Evolutionary conservation across 2,888 invertebrate species (phyloP).

Genomic region (Eledona agricola): DNA sequence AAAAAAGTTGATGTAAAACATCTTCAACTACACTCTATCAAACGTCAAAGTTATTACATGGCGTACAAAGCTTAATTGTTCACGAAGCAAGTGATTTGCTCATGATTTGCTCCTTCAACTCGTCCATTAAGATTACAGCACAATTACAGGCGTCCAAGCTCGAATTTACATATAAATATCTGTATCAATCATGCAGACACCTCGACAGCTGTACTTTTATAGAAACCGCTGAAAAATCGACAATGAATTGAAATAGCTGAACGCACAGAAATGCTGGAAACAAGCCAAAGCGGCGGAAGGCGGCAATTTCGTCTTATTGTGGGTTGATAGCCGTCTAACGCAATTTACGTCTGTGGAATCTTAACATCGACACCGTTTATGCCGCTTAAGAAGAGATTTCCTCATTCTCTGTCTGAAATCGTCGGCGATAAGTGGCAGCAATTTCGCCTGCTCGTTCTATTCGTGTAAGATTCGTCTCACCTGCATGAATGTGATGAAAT

Average conservation of each 20-base stretch:
- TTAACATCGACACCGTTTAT: slow-evolving; percentile 4
- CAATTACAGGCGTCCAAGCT: background rate
- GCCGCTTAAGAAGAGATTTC: slow-evolving; percentile 11
- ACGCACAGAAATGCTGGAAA: background rate
- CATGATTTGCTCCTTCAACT: no score
- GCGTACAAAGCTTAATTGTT: no score
- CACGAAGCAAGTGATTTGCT: no score
- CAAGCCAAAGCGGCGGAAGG: slow-evolving; percentile 4
- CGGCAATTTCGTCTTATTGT: slow-evolving; percentile 13
- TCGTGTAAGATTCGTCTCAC: slow-evolving; percentile 56
- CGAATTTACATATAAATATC: slow-evolving; percentile 4
- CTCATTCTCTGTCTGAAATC: slow-evolving; percentile 11
- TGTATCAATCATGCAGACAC: background rate
- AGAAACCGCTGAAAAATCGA: no score
- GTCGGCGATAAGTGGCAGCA: slow-evolving; percentile 1
- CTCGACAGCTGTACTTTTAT: no score
- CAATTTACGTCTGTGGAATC: slow-evolving; percentile 13
- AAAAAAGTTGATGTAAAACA: no score
- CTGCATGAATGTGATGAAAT: slow-evolving; percentile 73
- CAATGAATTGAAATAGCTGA: background rate
- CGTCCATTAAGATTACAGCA: no score
- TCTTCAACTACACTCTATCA: no score
- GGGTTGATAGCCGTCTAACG: slow-evolving; percentile 3
- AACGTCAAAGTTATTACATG: no score
- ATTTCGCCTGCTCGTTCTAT: background rate